These are phyloP conservation scores for Cerastoderma edule DNA, from an alignment of 2,888 invertebrate genomes.

Conservation along the genomic window DNA sequence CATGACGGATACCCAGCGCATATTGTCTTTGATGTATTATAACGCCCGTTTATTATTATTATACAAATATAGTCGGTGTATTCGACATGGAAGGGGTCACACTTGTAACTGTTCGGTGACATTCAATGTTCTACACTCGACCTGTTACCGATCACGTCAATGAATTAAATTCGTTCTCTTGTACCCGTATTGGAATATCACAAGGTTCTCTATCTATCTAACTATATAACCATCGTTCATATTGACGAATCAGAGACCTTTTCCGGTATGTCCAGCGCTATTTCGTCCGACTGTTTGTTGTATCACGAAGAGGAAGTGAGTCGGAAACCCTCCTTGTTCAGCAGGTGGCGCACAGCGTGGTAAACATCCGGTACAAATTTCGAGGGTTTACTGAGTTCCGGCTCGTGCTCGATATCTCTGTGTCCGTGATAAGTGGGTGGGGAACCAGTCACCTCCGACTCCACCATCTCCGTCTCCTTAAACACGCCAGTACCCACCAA, in stretches of 20 bases:
- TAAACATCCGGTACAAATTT: slow-evolving; percentile 77
- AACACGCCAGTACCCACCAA: slow-evolving; percentile 83
- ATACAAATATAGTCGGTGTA: too few species aligned
- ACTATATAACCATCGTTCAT: not conserved
- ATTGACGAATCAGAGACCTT: not conserved
- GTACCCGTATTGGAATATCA: not conserved
- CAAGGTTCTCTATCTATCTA: too few species aligned
- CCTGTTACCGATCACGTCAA: too few species aligned
- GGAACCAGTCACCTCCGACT: slow-evolving; percentile 54
- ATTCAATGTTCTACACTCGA: too few species aligned
- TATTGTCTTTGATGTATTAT: too few species aligned
- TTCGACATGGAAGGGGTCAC: too few species aligned
- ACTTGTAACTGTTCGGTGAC: too few species aligned
- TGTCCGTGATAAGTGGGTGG: slow-evolving; percentile 79
- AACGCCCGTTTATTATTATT: too few species aligned
- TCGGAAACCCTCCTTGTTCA: slow-evolving; percentile 73
- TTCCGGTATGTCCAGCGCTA: not conserved
- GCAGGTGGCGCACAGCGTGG: slow-evolving; percentile 78
- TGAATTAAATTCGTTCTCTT: not conserved
- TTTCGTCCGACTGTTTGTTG: not conserved
- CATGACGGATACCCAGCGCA: too few species aligned
- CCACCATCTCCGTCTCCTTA: slow-evolving; percentile 53
- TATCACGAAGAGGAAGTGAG: not conserved
- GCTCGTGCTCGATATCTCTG: slow-evolving; percentile 79
- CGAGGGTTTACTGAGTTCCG: slow-evolving; percentile 77